Evolutionary conservation across 2,797 vertebrate species (phyloP).

Genomic region (Phoebastria nigripes): DNA sequence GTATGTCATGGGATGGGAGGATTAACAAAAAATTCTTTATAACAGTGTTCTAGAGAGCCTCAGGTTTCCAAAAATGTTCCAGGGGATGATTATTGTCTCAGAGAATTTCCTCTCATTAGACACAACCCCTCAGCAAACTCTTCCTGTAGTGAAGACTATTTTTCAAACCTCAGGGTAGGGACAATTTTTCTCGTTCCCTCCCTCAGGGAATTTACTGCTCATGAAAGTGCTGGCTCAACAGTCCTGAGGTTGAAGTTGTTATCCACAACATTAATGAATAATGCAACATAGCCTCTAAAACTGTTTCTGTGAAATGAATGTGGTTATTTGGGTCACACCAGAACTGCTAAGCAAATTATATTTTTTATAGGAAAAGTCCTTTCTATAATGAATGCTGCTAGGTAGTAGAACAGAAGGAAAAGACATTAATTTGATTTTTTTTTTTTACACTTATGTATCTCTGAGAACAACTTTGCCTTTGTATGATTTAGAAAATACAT

Average conservation of each 20-base stretch:
- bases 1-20: neutral
- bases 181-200: neutral
- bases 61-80: neutral
- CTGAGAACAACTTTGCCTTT: neutral
- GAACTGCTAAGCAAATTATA: slow-evolving; percentile 55
- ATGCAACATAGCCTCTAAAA: slow-evolving; percentile 50
- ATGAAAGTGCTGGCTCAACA: slow-evolving; percentile 49
- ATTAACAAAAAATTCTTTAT: neutral
- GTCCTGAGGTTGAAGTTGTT: slow-evolving; percentile 36
- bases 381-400: neutral
- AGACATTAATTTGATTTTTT: slow-evolving; percentile 24
- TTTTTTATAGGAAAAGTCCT: slow-evolving; percentile 49
- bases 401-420: slow-evolving; percentile 37
- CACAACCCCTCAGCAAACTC: neutral
- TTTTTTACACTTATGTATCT: neutral
- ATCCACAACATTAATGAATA: slow-evolving; percentile 62
- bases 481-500: neutral
- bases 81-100: neutral
- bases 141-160: neutral
- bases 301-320: slow-evolving; percentile 63
- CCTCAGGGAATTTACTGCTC: slow-evolving; percentile 13
- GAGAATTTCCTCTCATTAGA: neutral
- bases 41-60: neutral
- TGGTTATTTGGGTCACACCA: slow-evolving; percentile 62
- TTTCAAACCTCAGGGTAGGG: slow-evolving; percentile 22